A percentile compares a stretch with the other conserved stretches of the same genome.
Conservation (phyloP, 2,797 vertebrate species). For the Argyrosomus regius region DNA sequence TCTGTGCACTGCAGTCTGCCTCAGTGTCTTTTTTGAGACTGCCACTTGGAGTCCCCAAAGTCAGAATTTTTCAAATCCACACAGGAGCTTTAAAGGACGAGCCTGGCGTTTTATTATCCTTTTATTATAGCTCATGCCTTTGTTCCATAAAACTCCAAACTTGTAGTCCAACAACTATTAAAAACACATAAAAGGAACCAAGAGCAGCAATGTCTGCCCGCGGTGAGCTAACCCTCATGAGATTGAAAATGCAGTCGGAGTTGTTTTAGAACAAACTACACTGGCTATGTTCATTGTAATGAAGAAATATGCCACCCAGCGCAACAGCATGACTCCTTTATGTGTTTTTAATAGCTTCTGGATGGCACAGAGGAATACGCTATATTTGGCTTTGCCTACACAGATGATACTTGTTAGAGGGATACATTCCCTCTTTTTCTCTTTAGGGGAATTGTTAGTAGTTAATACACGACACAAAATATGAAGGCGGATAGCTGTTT, state of each 20-base stretch:
- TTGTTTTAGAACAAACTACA: slow-evolving; percentile 44
- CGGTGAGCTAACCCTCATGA: slow-evolving; percentile 32
- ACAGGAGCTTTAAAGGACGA: slow-evolving; percentile 43
- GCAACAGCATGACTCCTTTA: slow-evolving; percentile 40
- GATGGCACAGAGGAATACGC: slow-evolving; percentile 20
- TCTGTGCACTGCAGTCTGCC: background rate
- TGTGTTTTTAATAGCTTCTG: slow-evolving; percentile 51
- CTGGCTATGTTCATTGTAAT: slow-evolving; percentile 30
- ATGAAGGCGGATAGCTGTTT: background rate
- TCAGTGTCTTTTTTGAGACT: slow-evolving; percentile 16
- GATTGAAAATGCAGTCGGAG: slow-evolving; percentile 32
- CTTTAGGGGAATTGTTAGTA: background rate
- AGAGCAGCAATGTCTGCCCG: slow-evolving; percentile 19
- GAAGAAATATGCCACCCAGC: slow-evolving; percentile 37
- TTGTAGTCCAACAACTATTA: slow-evolving; percentile 57
- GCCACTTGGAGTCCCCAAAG: slow-evolving; percentile 18
- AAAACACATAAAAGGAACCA: slow-evolving; percentile 51
- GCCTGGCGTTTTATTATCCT: slow-evolving; percentile 31
- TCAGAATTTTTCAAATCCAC: slow-evolving; percentile 36
- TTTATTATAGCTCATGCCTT: slow-evolving; percentile 40
- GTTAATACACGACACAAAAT: background rate
- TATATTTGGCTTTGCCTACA: background rate
- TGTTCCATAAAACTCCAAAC: slow-evolving; percentile 45
- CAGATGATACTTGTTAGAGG: slow-evolving; percentile 7
- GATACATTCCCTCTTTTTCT: slow-evolving; percentile 2